Percentiles rank a stretch among this genome's conserved stretches.
Conservation (phyloP, 2,888 invertebrate species). For the Cartodere bifasciata region DNA sequence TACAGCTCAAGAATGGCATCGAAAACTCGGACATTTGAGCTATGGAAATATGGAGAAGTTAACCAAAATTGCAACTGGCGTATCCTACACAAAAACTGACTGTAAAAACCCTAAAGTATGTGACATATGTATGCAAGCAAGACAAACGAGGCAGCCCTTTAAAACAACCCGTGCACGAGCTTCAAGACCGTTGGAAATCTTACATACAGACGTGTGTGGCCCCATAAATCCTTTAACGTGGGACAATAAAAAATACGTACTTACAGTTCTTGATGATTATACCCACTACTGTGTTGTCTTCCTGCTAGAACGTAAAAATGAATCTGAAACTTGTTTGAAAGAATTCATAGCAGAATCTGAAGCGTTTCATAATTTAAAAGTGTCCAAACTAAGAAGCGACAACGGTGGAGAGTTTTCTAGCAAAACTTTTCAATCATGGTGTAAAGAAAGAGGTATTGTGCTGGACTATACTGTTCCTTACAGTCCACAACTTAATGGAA, state of each 20-base stretch:
- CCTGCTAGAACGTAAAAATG: conserved; percentile 16
- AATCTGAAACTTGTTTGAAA: conserved; percentile 13
- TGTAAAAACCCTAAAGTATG: conserved; percentile 17
- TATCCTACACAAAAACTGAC: conserved; percentile 2
- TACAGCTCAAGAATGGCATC: conserved; percentile 8
- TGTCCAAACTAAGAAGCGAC: conserved; percentile 16
- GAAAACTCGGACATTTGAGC: conserved; percentile 11
- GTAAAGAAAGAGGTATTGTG: conserved; percentile 15
- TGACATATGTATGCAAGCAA: conserved; percentile 26
- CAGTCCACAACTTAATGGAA: conserved; percentile 16
- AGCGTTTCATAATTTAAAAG: conserved; percentile 13
- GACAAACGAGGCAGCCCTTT: conserved; percentile 25
- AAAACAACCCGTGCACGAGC: conserved; percentile 19
- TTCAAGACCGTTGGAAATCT: conserved; percentile 23
- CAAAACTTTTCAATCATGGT: conserved; percentile 14
- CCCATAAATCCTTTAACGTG: conserved; percentile 23
- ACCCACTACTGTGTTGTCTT: conserved; percentile 26
- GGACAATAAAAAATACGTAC: conserved; percentile 24
- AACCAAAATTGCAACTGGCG: conserved; percentile 4
- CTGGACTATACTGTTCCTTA: conserved; percentile 15
- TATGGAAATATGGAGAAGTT: conserved; percentile 10
- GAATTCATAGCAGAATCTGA: conserved; percentile 14
- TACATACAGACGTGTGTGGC: conserved; percentile 26
- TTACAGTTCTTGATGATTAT: conserved; percentile 26
- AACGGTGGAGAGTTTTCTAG: conserved; percentile 17